These are phyloP conservation scores for Acrobasis repandana DNA, from an alignment of 2,888 invertebrate species.

Conservation along the genomic window DNA sequence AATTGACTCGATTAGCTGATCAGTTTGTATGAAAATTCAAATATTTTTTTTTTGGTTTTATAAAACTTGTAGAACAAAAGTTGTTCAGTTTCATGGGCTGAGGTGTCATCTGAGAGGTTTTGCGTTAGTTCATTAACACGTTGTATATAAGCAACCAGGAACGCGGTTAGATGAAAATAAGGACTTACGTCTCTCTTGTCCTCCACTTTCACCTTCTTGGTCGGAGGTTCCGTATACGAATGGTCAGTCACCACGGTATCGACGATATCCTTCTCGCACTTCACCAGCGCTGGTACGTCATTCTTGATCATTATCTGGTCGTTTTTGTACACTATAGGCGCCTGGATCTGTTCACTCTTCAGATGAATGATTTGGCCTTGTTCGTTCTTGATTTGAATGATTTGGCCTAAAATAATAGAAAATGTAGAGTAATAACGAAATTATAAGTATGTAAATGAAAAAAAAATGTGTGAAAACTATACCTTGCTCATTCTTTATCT, in stretches of 20 bases:
- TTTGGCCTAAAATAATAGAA: slow-evolving; percentile 42
- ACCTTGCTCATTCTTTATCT: slow-evolving; percentile 73
- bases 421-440: background rate
- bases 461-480: no score
- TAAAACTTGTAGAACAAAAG: no score
- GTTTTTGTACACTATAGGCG: slow-evolving; percentile 58
- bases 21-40: no score
- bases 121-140: no score
- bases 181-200: slow-evolving; percentile 61
- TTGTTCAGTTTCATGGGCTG: no score
- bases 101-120: no score
- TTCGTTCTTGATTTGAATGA: slow-evolving; percentile 72
- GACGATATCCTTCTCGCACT: slow-evolving; percentile 56
- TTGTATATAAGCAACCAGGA: no score
- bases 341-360: slow-evolving; percentile 65
- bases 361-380: slow-evolving; percentile 75
- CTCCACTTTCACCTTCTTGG: slow-evolving; percentile 65
- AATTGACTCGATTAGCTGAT: no score
- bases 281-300: slow-evolving; percentile 44
- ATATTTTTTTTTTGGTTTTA: no score
- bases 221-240: slow-evolving; percentile 69
- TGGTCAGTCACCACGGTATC: slow-evolving; percentile 63
- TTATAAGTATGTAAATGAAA: no score
- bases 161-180: no score
- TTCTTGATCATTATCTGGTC: slow-evolving; percentile 59